These are phyloP conservation scores for Rhineura floridana DNA, from an alignment of 2,113 vertebrate genomes.

Conservation along the genomic window DNA sequence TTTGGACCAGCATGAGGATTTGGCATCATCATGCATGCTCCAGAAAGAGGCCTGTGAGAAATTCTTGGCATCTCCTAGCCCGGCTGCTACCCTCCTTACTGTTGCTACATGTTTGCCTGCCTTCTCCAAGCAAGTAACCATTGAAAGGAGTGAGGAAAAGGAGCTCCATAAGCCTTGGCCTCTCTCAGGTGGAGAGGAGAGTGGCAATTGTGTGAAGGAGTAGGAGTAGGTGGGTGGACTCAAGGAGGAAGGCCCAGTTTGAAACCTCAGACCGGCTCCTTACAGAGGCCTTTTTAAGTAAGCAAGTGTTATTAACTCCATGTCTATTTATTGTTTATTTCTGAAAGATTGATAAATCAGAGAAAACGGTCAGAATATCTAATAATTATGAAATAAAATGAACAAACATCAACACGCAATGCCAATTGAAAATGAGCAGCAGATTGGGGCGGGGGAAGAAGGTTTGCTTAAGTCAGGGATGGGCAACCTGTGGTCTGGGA, in stretches of 20 bases:
- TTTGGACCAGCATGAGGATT: no score
- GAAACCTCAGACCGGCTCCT: background rate
- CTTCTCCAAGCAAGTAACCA: background rate
- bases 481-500: no score
- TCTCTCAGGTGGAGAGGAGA: background rate
- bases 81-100: background rate
- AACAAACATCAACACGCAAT: background rate
- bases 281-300: background rate
- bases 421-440: background rate
- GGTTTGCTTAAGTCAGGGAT: background rate
- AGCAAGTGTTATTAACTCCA: background rate
- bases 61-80: background rate
- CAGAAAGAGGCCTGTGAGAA: no score
- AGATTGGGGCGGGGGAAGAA: background rate
- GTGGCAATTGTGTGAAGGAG: background rate
- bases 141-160: background rate
- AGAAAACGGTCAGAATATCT: background rate
- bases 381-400: background rate
- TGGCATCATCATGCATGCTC: background rate
- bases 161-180: background rate
- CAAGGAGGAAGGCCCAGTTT: background rate
- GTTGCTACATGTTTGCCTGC: background rate
- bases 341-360: background rate
- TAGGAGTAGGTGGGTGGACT: background rate
- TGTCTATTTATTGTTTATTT: background rate